Conservation (phyloP, 2,888 invertebrate genomes). For the Listrodromus nycthemerus region DNA sequence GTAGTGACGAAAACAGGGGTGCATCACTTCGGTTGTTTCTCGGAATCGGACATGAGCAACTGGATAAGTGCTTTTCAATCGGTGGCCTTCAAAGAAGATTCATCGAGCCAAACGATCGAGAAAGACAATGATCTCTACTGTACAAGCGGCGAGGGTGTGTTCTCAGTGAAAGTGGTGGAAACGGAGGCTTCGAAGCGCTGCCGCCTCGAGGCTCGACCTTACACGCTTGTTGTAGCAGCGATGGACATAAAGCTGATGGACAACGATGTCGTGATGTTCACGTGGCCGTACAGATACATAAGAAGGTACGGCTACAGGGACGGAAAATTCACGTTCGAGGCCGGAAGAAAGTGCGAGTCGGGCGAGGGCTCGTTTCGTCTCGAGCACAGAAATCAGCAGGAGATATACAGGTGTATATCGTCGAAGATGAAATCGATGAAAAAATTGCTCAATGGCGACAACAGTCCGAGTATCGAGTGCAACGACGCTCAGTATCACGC, state of each 20-base stretch:
- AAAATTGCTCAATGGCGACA: conserved; percentile 91
- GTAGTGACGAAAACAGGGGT: conserved; percentile 90
- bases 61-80: conserved; percentile 93
- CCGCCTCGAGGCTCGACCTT: conserved; percentile 89
- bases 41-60: conserved; percentile 89
- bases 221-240: conserved; percentile 90
- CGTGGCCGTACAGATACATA: conserved; percentile 94
- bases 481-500: conserved; percentile 91
- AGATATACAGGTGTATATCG: conserved; percentile 92
- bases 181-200: conserved; percentile 93
- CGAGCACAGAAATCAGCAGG: conserved; percentile 93
- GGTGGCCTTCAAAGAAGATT: conserved; percentile 91
- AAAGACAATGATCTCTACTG: conserved; percentile 96
- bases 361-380: conserved; percentile 93
- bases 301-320: conserved; percentile 94
- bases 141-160: conserved; percentile 93
- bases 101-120: conserved; percentile 89
- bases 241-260: conserved; percentile 91
- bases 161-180: conserved; percentile 91
- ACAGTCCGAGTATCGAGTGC: conserved; percentile 86
- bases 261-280: conserved; percentile 88
- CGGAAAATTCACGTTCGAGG: conserved; percentile 95
- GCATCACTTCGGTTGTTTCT: conserved; percentile 88
- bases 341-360: conserved; percentile 93
- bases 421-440: conserved; percentile 95